Conservation (phyloP, 2,888 invertebrate genomes). For the Mythimna ferrago region DNA sequence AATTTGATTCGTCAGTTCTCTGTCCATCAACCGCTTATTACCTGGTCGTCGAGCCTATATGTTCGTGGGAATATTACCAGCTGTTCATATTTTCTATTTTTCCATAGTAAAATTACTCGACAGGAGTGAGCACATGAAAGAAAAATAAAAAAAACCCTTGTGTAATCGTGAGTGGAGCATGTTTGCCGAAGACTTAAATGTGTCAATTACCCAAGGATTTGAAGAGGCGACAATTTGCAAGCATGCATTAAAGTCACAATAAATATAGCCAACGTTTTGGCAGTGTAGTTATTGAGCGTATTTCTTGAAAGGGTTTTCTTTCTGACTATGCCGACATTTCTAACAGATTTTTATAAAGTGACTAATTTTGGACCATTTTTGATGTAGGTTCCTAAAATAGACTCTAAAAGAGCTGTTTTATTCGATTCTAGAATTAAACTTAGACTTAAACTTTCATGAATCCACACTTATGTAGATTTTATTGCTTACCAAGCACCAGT, state of each 20-base stretch:
- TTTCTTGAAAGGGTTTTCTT: not conserved
- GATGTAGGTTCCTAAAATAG: not conserved
- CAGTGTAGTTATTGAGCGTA: not conserved
- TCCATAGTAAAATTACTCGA: not conserved
- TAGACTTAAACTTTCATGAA: constrained; percentile 20
- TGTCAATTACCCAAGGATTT: constrained; percentile 49
- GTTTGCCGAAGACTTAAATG: constrained; percentile 29
- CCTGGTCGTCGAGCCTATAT: constrained; percentile 4
- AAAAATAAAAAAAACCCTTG: not conserved
- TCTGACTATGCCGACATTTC: not conserved
- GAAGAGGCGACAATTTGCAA: constrained; percentile 18
- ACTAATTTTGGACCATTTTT: not conserved
- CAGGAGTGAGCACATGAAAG: not conserved
- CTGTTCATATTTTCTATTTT: constrained; percentile 7
- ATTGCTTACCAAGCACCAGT: constrained; percentile 7
- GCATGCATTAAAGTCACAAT: constrained; percentile 25
- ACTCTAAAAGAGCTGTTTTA: not conserved
- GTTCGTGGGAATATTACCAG: constrained; percentile 27
- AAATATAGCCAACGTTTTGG: not conserved
- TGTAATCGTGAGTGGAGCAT: constrained; percentile 2
- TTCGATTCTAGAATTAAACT: not conserved
- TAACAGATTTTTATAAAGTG: not conserved
- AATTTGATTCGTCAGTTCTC: constrained; percentile 18
- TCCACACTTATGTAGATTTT: constrained; percentile 18
- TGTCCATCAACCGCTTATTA: constrained; percentile 11